Evolutionary conservation across 2,113 vertebrate species (phyloP).

Genomic region (Lethenteron reissneri): DNA sequence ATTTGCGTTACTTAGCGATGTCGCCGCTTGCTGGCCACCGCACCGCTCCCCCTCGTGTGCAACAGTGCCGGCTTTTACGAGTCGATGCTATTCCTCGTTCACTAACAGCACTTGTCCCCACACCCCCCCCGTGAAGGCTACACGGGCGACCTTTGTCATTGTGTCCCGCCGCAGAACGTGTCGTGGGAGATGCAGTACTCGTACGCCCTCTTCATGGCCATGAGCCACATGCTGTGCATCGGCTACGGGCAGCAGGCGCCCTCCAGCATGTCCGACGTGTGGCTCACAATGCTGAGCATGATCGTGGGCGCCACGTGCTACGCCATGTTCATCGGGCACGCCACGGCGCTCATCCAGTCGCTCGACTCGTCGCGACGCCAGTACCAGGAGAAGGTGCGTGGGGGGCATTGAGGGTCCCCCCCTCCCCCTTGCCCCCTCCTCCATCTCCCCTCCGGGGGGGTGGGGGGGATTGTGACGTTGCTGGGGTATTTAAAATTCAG

Average conservation of each 20-base stretch:
- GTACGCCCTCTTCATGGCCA: conserved; percentile 94
- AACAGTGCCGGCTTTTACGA: no score
- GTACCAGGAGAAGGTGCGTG: conserved; percentile 89
- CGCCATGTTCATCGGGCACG: conserved; percentile 95
- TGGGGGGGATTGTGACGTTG: no score
- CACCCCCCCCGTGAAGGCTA: neutral
- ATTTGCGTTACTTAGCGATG: no score
- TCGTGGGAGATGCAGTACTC: conserved; percentile 99
- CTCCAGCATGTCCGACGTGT: conserved; percentile 93
- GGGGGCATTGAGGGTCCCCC: neutral
- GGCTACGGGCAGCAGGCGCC: conserved; percentile 85
- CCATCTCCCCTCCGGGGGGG: no score
- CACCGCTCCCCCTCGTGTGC: no score
- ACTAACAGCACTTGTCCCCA: neutral
- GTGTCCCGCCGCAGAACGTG: conserved; percentile 46
- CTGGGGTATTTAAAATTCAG: no score
- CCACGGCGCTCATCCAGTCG: conserved; percentile 87
- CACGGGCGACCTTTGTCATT: neutral
- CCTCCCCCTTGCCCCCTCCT: neutral
- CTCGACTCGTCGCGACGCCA: conserved; percentile 79
- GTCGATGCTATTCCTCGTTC: neutral
- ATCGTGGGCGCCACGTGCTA: conserved; percentile 95
- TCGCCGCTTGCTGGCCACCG: no score
- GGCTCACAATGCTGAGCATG: conserved; percentile 99
- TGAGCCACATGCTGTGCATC: conserved; percentile 98